Evolutionary conservation across 2,797 vertebrate genomes (phyloP).

Genomic region (Thaleichthys pacificus): DNA sequence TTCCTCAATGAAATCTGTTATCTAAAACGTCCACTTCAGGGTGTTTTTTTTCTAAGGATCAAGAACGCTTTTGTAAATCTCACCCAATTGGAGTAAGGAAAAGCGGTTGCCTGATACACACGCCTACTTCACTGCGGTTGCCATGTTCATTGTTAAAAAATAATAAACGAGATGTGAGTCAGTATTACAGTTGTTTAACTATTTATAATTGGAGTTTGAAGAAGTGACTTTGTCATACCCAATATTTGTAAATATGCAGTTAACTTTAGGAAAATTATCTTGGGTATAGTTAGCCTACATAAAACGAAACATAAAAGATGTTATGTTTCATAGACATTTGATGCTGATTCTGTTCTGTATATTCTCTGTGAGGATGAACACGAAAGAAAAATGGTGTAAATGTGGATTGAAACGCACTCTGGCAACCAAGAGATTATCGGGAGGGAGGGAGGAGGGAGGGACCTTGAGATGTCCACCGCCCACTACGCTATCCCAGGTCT

Average conservation of each 20-base stretch:
- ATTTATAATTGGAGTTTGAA: neutral
- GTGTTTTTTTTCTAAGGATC: neutral
- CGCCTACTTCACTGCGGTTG: constrained; percentile 2
- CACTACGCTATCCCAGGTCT: constrained; percentile 13
- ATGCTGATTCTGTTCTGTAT: no score
- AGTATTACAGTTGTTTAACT: neutral
- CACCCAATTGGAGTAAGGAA: neutral
- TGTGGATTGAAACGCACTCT: constrained; percentile 19
- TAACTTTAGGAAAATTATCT: no score
- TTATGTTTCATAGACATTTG: no score
- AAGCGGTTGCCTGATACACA: neutral
- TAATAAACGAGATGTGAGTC: neutral
- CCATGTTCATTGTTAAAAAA: neutral
- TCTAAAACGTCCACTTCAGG: no score
- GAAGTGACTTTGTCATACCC: neutral
- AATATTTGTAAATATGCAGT: neutral
- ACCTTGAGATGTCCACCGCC: constrained; percentile 10
- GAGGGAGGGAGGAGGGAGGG: constrained; percentile 19
- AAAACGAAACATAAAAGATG: no score
- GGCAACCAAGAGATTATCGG: constrained; percentile 28
- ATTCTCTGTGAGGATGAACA: no score
- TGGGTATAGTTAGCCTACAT: no score
- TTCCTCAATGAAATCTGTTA: no score
- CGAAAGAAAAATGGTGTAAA: neutral
- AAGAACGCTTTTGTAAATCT: neutral